Percentiles rank a stretch among this genome's conserved stretches.
Conservation (phyloP, 2,888 invertebrate genomes). For the Drosophila anomelani region DNA sequence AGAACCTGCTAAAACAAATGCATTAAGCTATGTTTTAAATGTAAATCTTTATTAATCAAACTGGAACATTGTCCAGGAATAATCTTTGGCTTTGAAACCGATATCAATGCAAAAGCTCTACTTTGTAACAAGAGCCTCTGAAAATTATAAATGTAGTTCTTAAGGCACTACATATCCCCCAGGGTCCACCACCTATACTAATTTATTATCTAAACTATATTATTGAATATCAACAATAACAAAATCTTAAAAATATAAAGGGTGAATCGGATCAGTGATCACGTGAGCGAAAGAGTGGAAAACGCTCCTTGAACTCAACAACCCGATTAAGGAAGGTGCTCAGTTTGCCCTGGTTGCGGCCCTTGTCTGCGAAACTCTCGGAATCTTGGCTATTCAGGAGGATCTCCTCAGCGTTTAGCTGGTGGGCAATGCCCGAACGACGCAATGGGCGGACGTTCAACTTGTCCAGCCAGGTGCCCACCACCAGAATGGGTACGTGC, state of each 20-base stretch:
- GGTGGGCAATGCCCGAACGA: slow-evolving; percentile 54
- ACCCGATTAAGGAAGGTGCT: slow-evolving; percentile 54
- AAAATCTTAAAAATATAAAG: slow-evolving; percentile 5
- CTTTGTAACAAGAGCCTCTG: not conserved
- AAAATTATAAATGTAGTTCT: not conserved
- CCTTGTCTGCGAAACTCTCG: slow-evolving; percentile 24
- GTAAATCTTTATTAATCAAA: not conserved
- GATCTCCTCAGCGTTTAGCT: slow-evolving; percentile 59
- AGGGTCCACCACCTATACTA: not conserved
- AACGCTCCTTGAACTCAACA: slow-evolving; percentile 59
- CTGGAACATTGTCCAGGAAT: not conserved
- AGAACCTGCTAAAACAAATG: not conserved
- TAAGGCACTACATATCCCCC: not conserved
- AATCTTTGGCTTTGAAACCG: not conserved
- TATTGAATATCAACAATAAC: slow-evolving; percentile 14
- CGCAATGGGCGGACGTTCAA: slow-evolving; percentile 36
- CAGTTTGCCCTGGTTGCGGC: slow-evolving; percentile 59
- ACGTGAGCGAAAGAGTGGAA: slow-evolving; percentile 39
- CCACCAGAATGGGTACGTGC: slow-evolving; percentile 65
- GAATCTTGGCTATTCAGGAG: slow-evolving; percentile 54
- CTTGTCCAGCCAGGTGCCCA: slow-evolving; percentile 61
- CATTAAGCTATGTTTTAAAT: no score
- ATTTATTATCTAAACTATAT: slow-evolving; percentile 2
- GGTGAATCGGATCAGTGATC: not conserved
- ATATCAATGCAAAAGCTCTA: not conserved